phyloP scores from a whole-genome alignment of 2,888 invertebrate species.

The Epirrhoe alternata region DNA sequence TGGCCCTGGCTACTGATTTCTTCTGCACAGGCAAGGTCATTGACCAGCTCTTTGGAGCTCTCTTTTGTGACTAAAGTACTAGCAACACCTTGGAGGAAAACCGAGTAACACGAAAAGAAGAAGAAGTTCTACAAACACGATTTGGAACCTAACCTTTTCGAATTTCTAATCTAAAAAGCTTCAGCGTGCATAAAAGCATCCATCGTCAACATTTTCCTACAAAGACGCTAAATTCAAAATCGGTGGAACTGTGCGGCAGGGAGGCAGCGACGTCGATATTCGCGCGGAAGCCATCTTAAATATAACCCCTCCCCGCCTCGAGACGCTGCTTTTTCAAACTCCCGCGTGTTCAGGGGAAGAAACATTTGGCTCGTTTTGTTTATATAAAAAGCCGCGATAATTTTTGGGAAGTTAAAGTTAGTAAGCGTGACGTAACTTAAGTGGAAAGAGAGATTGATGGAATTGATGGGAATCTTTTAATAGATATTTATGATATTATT shows the following conservation, averaged over 20 bases:
- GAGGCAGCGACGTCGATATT: slow-evolving; percentile 76
- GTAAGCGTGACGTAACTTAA: too few species aligned
- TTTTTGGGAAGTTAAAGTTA: neutral
- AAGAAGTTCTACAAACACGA: too few species aligned
- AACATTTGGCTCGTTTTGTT: slow-evolving; percentile 61
- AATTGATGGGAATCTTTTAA: too few species aligned
- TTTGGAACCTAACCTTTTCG: too few species aligned
- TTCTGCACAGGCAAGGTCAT: too few species aligned
- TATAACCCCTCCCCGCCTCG: slow-evolving; percentile 74
- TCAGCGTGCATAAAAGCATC: neutral
- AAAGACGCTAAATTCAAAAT: slow-evolving; percentile 57
- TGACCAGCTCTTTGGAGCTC: too few species aligned
- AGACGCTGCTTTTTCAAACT: slow-evolving; percentile 81
- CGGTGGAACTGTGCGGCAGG: slow-evolving; percentile 61
- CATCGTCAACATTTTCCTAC: slow-evolving; percentile 36
- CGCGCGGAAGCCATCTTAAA: slow-evolving; percentile 84
- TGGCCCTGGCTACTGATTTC: too few species aligned
- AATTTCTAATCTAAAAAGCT: neutral
- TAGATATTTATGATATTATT: too few species aligned
- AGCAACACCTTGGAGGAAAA: too few species aligned
- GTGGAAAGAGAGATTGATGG: too few species aligned
- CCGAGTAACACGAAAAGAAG: too few species aligned
- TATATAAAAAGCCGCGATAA: neutral
- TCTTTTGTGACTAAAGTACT: too few species aligned
- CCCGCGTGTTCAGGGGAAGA: slow-evolving; percentile 49